Evolutionary conservation across 2,888 invertebrate species (phyloP).

Genomic region (Junonia oenone): DNA sequence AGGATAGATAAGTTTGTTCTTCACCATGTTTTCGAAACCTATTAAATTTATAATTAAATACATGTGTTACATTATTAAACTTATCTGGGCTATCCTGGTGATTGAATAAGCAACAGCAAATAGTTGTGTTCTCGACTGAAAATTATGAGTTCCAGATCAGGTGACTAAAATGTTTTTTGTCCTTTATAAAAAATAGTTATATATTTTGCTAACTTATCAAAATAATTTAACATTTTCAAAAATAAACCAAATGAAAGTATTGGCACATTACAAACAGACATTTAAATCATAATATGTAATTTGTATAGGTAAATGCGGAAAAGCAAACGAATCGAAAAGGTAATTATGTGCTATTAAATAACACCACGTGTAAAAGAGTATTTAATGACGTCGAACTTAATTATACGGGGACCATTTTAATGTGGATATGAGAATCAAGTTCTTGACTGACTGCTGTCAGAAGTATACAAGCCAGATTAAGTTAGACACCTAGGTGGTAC

Average conservation of each 20-base stretch:
- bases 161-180: too few relatives aligned
- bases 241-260: not conserved
- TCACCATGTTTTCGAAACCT: slow-evolving; percentile 81
- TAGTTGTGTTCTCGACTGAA: too few relatives aligned
- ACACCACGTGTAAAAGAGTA: not conserved
- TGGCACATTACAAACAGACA: not conserved
- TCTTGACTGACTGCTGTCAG: too few relatives aligned
- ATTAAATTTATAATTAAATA: too few relatives aligned
- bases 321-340: not conserved
- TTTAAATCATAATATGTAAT: not conserved
- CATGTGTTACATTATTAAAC: not conserved
- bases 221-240: too few relatives aligned
- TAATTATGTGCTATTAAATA: not conserved
- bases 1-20: slow-evolving; percentile 82
- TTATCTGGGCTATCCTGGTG: not conserved
- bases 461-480: too few relatives aligned
- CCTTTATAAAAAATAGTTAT: too few relatives aligned
- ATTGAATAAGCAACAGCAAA: not conserved
- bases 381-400: not conserved
- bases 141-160: too few relatives aligned
- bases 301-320: not conserved
- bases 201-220: too few relatives aligned
- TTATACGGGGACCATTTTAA: not conserved
- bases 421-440: not conserved
- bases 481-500: not conserved